Percentiles rank a stretch among this genome's conserved stretches.
Evolutionary conservation across 2,797 vertebrate species (phyloP).

Genomic region (Gymnocypris eckloni): DNA sequence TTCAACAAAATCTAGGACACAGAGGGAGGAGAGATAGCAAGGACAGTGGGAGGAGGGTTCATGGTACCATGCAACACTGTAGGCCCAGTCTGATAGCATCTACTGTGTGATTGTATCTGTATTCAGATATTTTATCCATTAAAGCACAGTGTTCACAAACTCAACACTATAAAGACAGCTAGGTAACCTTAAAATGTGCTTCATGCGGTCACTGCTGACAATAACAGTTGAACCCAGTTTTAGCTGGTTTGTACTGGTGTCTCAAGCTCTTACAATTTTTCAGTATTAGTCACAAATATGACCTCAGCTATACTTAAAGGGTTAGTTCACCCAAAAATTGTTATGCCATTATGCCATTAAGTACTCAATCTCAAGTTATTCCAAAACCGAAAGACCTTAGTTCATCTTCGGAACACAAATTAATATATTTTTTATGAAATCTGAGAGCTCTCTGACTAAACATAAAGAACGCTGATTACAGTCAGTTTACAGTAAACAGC

Average conservation of each 20-base stretch:
- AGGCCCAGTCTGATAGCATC: conserved; percentile 25
- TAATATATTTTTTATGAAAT: too few species aligned
- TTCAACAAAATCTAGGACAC: conserved; percentile 77
- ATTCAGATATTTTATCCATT: conserved; percentile 36
- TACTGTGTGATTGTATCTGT: conserved; percentile 12
- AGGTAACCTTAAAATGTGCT: neutral
- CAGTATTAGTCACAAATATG: neutral
- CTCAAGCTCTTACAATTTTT: neutral
- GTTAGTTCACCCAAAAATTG: too few species aligned
- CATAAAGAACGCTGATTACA: too few species aligned
- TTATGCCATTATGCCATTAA: too few species aligned
- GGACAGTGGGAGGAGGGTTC: conserved; percentile 23
- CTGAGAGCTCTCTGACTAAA: too few species aligned
- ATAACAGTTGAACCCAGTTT: neutral
- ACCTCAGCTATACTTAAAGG: neutral
- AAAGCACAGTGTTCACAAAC: neutral
- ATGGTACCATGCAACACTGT: conserved; percentile 24
- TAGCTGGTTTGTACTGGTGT: neutral
- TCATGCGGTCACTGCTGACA: neutral
- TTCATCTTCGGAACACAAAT: too few species aligned
- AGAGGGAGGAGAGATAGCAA: conserved; percentile 65
- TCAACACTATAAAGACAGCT: neutral
- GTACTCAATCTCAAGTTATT: too few species aligned
- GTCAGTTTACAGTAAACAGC: too few species aligned
- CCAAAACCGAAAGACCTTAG: too few species aligned